These are phyloP conservation scores for Polyommatus iphigenia DNA, from an alignment of 2,888 invertebrate species.

Conservation along the genomic window DNA sequence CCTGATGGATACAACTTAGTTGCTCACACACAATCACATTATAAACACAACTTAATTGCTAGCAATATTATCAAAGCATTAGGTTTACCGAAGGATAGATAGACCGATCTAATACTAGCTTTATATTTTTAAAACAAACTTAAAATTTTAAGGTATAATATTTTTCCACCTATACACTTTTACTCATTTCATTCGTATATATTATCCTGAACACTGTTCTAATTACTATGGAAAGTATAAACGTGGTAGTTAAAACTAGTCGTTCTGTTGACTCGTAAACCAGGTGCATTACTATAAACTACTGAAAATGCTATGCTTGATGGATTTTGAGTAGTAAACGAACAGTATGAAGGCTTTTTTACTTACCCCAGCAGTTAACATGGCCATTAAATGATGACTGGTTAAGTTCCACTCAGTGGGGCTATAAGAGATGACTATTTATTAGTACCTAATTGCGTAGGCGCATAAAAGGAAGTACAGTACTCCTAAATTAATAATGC, in stretches of 20 bases:
- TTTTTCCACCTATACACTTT: not conserved
- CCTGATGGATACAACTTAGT: no score
- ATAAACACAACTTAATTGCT: no score
- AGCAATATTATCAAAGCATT: no score
- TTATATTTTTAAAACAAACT: no score
- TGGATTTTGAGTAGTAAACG: not conserved
- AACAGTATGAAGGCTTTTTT: not conserved
- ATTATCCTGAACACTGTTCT: not conserved
- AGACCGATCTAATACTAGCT: no score
- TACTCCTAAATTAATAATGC: no score
- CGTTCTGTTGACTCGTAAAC: not conserved
- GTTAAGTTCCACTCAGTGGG: not conserved
- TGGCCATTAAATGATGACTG: not conserved
- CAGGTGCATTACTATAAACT: constrained; percentile 6
- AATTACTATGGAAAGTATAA: not conserved
- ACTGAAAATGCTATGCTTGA: not conserved
- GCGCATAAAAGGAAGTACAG: no score
- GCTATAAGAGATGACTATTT: no score
- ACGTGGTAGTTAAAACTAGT: not conserved
- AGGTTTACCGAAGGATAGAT: no score
- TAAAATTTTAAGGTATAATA: no score
- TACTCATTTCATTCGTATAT: not conserved
- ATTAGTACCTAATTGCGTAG: no score
- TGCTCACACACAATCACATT: no score
- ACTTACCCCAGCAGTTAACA: not conserved